These are phyloP conservation scores for Tetramorium parvispinum DNA, from an alignment of 1,140 invertebrate genomes.

Conservation along the genomic window DNA sequence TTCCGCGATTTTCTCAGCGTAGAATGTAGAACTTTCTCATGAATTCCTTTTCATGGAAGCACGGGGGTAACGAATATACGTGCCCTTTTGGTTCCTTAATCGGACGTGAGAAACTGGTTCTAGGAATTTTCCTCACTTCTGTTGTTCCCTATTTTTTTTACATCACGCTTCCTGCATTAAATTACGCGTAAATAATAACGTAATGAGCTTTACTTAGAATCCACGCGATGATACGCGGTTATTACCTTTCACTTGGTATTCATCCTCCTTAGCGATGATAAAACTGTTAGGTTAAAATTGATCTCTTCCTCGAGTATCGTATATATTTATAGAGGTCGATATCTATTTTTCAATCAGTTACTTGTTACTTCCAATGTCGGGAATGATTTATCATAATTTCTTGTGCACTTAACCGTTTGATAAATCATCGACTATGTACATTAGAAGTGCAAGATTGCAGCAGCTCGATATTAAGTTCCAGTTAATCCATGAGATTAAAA, in stretches of 20 bases:
- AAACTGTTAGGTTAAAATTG: slow-evolving; percentile 52
- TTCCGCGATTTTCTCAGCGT: slow-evolving; percentile 39
- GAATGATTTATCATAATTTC: slow-evolving; percentile 41
- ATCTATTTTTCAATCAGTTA: slow-evolving; percentile 45
- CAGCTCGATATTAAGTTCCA: slow-evolving; percentile 36
- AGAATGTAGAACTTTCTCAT: slow-evolving; percentile 55
- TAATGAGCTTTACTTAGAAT: slow-evolving; percentile 48
- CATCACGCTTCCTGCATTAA: slow-evolving; percentile 41
- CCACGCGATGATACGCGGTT: slow-evolving; percentile 30
- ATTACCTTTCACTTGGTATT: slow-evolving; percentile 59
- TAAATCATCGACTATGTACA: slow-evolving; percentile 21
- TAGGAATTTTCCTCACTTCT: slow-evolving; percentile 31
- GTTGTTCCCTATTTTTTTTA: slow-evolving; percentile 38
- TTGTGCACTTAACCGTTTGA: slow-evolving; percentile 17
- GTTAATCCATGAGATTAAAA: background rate
- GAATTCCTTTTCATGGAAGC: slow-evolving; percentile 41
- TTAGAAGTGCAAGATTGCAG: slow-evolving; percentile 14
- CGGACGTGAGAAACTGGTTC: slow-evolving; percentile 44
- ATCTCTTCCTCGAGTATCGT: slow-evolving; percentile 38
- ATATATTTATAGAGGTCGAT: slow-evolving; percentile 36
- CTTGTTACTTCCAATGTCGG: slow-evolving; percentile 33
- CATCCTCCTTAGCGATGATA: slow-evolving; percentile 34
- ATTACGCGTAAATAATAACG: slow-evolving; percentile 56
- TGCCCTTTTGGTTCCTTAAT: slow-evolving; percentile 53
- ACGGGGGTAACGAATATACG: slow-evolving; percentile 20